phyloP scores from a whole-genome alignment of 92 coral and sea anemone species.

The Zoanthus solanderi region DNA sequence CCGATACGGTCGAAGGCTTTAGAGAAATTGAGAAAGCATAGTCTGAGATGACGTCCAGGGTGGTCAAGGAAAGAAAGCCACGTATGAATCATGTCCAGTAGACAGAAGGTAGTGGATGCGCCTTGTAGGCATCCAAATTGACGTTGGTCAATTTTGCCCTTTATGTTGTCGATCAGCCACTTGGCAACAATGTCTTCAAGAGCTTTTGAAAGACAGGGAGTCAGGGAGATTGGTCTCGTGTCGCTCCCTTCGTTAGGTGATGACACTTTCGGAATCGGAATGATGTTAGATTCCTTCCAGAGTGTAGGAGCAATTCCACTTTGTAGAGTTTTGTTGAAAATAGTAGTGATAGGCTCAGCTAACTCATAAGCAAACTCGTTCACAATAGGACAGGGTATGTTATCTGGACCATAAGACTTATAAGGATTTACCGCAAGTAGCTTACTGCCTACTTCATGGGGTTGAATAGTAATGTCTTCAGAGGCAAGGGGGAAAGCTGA shows the following conservation, averaged over 20 bases:
- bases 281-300: conserved; percentile 46
- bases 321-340: conserved; percentile 27
- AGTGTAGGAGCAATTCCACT: conserved; percentile 51
- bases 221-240: conserved; percentile 46
- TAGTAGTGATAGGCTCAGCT: conserved; percentile 49
- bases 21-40: conserved; percentile 51
- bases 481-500: conserved; percentile 54
- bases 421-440: conserved; percentile 46
- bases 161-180: conserved; percentile 41
- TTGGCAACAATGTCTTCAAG: conserved; percentile 43
- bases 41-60: conserved; percentile 41
- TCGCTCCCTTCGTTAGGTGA: conserved; percentile 36
- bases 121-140: conserved; percentile 54
- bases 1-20: conserved; percentile 54
- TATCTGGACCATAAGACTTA: conserved; percentile 61
- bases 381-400: conserved; percentile 47
- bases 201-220: conserved; percentile 32
- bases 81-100: conserved; percentile 61
- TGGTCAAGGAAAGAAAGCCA: conserved; percentile 56
- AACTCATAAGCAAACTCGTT: conserved; percentile 52
- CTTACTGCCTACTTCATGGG: conserved; percentile 54
- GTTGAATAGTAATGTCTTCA: conserved; percentile 32
- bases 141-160: conserved; percentile 39
- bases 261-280: conserved; percentile 40
- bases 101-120: conserved; percentile 29